Evolutionary conservation across 2,113 vertebrate genomes (phyloP), one percentile per base, ranked within the genome.

Genomic region (Calonectris borealis): DNA sequence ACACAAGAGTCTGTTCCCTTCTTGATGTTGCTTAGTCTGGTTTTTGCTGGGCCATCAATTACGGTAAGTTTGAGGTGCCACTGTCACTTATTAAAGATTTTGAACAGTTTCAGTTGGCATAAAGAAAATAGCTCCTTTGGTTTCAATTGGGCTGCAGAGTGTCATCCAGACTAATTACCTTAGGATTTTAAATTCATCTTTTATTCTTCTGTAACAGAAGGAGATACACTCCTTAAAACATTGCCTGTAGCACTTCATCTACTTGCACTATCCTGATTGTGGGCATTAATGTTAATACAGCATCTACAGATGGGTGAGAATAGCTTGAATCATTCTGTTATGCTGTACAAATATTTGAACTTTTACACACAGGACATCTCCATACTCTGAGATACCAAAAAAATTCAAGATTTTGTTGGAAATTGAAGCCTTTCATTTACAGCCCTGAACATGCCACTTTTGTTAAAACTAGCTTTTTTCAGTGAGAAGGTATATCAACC

Each of bases 1-100:
- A 98, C 98, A 36, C 99, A 99, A n/a, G 99, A 99, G 94, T 98
- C 99, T 72, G 98, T 99, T 69, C 99, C 99, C 9, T 98, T 99
- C 85, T 97, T 99, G 93, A 99, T 99, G 99, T 91, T 99, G 86
- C 99, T 99, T 68, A 99, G 99, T 97, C 97, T 99, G 96, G 99
- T 99, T 95, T 99, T 99, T 70, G 99, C 99, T 26, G 99, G 98
- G 94, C 99, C 99, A 11, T 99, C 99, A 87, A 98, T 99, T 86
- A 99, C 98, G 96, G 99, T 99, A 96, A 98, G 98, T 94, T 58
- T 71, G 32, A 80, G 79, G 32, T 73, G 21, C 31, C 52, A 29
- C 24, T 36, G 62, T n/a, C 54, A 69, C 19, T 60, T 70, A 73
- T 4, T 22, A 75, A 73, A 65, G 21, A 61, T 71, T 86, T 72